Evolutionary conservation across 2,113 vertebrate species (phyloP).

Genomic region (Thryonomys swinderianus): DNA sequence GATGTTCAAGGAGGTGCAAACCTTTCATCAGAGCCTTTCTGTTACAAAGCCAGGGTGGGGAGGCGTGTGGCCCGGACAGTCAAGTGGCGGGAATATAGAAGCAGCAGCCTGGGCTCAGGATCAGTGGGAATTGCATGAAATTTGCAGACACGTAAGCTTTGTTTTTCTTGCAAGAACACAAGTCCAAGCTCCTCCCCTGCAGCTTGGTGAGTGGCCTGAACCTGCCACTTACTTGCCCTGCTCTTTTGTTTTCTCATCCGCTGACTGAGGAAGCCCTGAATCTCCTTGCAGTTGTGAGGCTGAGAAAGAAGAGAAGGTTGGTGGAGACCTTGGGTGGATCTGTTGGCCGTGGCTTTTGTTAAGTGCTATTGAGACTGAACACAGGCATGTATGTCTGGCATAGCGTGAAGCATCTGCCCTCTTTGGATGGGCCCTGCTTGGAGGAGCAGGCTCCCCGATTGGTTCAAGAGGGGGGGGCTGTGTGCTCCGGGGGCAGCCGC

Average conservation of each 20-base stretch:
- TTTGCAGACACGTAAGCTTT: not conserved
- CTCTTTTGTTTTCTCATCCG: not conserved
- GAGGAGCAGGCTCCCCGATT: not conserved
- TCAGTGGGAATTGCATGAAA: not conserved
- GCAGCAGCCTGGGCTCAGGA: too few species aligned
- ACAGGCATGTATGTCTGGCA: not conserved
- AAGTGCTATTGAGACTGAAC: not conserved
- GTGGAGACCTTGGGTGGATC: not conserved
- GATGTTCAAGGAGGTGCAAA: not conserved
- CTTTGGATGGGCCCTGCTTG: not conserved
- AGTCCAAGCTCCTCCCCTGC: not conserved
- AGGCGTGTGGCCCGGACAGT: not conserved
- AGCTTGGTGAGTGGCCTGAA: rapidly evolving
- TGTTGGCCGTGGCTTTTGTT: not conserved
- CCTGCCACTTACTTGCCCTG: not conserved
- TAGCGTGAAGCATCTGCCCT: not conserved
- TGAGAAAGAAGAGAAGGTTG: not conserved
- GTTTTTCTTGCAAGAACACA: not conserved
- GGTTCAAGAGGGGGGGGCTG: not conserved
- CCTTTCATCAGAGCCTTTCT: not conserved
- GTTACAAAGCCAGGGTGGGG: not conserved
- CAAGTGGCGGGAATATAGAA: not conserved
- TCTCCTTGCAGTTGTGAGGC: not conserved
- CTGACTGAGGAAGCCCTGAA: not conserved
- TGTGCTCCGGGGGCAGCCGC: not conserved